Percentiles rank a stretch among this genome's conserved stretches.
phyloP scores from a whole-genome alignment of 1,140 invertebrate genomes.

The Medauroidea extradentata region DNA sequence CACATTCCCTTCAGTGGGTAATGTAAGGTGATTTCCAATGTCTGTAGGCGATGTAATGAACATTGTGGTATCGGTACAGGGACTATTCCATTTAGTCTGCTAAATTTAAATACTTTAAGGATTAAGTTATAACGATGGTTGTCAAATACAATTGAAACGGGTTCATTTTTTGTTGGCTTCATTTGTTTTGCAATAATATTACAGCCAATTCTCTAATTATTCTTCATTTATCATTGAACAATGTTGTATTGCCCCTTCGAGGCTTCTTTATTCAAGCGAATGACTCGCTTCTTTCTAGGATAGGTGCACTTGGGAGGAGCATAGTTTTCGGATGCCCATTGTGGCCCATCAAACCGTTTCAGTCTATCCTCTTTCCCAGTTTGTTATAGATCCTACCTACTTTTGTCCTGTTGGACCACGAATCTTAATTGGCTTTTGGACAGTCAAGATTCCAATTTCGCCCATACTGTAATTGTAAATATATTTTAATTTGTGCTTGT shows the following conservation, averaged over 20 bases:
- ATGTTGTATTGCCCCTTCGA: constrained; percentile 2
- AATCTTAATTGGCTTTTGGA: neutral
- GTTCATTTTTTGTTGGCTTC: no score
- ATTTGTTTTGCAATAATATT: no score
- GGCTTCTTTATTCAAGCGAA: constrained; percentile 24
- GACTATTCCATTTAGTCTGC: no score
- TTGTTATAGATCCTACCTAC: constrained; percentile 33
- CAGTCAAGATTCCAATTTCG: constrained; percentile 2
- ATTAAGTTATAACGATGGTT: no score
- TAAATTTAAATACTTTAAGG: no score
- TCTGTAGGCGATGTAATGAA: no score
- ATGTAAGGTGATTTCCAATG: no score
- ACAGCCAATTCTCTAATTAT: neutral
- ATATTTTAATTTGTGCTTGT: neutral
- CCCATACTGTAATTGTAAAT: neutral
- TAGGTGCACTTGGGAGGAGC: constrained; percentile 42
- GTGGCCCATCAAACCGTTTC: constrained; percentile 29
- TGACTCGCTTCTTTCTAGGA: constrained; percentile 30
- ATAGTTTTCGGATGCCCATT: constrained; percentile 36
- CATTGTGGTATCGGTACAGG: no score
- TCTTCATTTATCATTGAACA: constrained; percentile 10
- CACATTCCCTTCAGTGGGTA: no score
- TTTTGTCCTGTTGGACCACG: constrained; percentile 25
- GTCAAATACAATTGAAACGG: no score
- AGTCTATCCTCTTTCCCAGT: constrained; percentile 31